These are phyloP conservation scores for Falco naumanni DNA, from an alignment of 2,797 vertebrate species.

Conservation along the genomic window DNA sequence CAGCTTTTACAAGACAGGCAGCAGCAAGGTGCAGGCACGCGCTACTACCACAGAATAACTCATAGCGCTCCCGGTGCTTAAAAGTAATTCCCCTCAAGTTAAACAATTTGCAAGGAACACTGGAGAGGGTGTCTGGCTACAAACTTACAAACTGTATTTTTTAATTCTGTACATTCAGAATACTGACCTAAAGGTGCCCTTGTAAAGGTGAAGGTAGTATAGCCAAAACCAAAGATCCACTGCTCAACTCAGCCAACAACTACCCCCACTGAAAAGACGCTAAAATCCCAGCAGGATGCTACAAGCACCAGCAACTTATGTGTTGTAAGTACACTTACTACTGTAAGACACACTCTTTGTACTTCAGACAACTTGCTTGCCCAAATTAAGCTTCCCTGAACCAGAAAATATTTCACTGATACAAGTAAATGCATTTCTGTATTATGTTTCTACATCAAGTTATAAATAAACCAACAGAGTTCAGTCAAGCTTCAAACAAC, in stretches of 20 bases:
- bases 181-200: not conserved
- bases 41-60: not conserved
- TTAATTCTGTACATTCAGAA: not conserved
- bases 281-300: not conserved
- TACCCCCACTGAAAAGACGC: not conserved
- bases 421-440: not conserved
- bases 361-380: not conserved
- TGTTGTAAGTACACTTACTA: no score
- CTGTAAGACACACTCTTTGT: not conserved
- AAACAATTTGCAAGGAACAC: not conserved
- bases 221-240: not conserved
- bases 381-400: not conserved
- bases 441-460: not conserved
- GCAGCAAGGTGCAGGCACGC: not conserved
- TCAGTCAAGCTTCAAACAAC: not conserved
- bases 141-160: not conserved
- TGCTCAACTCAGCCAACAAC: not conserved
- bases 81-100: not conserved
- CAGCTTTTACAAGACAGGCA: not conserved
- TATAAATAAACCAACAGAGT: constrained; percentile 34
- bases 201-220: not conserved
- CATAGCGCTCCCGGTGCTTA: not conserved
- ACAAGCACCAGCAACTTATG: not conserved
- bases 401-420: not conserved
- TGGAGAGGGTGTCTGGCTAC: not conserved